Conservation (phyloP, 2,797 vertebrate genomes). For the Gallinago solitaria region DNA sequence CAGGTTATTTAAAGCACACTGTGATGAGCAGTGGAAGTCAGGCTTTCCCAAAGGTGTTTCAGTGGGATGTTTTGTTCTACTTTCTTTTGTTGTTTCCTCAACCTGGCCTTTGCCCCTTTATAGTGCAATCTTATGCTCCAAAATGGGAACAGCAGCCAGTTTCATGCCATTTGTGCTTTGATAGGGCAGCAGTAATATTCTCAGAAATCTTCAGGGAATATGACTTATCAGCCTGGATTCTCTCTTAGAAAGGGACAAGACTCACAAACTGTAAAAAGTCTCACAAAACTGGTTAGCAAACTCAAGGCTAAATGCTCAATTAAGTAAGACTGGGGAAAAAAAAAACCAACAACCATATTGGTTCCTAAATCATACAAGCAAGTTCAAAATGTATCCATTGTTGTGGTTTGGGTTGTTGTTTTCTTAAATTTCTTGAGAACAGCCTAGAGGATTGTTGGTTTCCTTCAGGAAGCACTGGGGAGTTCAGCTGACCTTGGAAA, state of each 20-base stretch:
- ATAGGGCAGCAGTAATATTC: background rate
- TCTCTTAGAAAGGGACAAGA: background rate
- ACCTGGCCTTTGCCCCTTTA: background rate
- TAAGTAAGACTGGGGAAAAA: background rate
- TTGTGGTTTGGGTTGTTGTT: background rate
- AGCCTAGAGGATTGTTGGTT: background rate
- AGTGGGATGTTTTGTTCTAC: background rate
- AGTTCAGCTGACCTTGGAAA: background rate
- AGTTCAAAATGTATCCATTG: background rate
- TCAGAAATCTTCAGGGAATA: background rate
- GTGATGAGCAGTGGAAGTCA: background rate
- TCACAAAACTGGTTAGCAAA: background rate
- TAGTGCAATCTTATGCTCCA: background rate
- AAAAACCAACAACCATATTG: background rate
- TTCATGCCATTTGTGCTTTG: conserved; percentile 33
- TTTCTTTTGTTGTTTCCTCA: background rate
- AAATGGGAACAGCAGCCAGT: background rate
- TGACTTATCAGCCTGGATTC: background rate
- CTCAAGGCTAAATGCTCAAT: background rate
- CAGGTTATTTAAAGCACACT: background rate
- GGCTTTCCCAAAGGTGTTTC: background rate
- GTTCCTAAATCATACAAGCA: background rate
- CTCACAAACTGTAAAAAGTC: background rate
- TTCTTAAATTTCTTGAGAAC: background rate
- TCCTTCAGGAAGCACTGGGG: background rate